These are phyloP conservation scores for Samia ricini DNA, from an alignment of 1,140 invertebrate species.

Conservation along the genomic window DNA sequence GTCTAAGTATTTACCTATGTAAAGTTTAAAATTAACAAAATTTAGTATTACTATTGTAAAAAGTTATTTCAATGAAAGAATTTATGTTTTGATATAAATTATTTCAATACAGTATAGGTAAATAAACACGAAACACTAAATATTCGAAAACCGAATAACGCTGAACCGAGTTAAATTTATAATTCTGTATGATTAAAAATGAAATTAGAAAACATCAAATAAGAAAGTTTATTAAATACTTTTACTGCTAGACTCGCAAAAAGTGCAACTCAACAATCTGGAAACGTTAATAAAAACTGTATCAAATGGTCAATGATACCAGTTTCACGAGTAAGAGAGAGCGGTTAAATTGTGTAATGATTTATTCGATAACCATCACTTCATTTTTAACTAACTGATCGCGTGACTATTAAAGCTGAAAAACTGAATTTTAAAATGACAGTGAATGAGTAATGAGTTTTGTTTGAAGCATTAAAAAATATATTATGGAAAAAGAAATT, in stretches of 20 bases:
- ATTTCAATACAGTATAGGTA: too few relatives aligned
- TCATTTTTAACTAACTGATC: not conserved
- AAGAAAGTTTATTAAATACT: slow-evolving; percentile 4
- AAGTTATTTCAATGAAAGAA: too few relatives aligned
- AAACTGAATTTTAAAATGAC: slow-evolving; percentile 3
- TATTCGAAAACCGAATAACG: not conserved
- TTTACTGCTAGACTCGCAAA: not conserved
- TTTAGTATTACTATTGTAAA: too few relatives aligned
- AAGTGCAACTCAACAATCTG: slow-evolving; percentile 8
- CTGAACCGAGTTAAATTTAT: not conserved
- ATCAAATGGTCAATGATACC: slow-evolving; percentile 13
- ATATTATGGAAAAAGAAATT: not conserved
- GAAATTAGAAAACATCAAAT: slow-evolving; percentile 2
- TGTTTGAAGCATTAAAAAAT: not conserved
- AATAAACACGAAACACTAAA: too few relatives aligned
- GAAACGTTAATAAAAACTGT: slow-evolving; percentile 16
- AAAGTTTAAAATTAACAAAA: too few relatives aligned
- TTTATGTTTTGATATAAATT: too few relatives aligned
- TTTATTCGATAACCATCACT: slow-evolving; percentile 15
- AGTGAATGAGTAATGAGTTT: not conserved
- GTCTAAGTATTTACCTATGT: too few relatives aligned
- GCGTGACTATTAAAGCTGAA: slow-evolving; percentile 6
- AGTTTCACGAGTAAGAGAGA: slow-evolving; percentile 19
- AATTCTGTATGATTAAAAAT: not conserved
- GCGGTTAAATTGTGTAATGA: slow-evolving; percentile 16